Percentiles rank a stretch among this genome's conserved stretches.
Conservation (phyloP, 2,888 invertebrate species). For the Platycheirus albimanus region DNA sequence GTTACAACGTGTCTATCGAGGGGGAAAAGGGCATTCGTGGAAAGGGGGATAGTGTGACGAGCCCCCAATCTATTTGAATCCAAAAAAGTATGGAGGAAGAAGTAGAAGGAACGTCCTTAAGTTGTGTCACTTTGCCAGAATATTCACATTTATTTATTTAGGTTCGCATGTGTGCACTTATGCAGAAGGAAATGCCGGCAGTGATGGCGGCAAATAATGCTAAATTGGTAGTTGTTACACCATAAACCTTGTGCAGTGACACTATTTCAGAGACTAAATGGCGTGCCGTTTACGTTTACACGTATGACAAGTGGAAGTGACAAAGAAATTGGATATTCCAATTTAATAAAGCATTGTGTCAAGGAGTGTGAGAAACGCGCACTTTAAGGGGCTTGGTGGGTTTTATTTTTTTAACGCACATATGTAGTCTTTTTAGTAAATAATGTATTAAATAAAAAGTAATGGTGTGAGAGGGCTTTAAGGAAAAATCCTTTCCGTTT, state of each 20-base stretch:
- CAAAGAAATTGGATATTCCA: slow-evolving; percentile 71
- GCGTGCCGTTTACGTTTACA: slow-evolving; percentile 67
- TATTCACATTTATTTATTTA: slow-evolving; percentile 70
- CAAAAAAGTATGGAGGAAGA: too few species aligned
- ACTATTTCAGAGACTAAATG: slow-evolving; percentile 61
- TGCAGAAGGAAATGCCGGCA: slow-evolving; percentile 38
- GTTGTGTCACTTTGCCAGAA: slow-evolving; percentile 68
- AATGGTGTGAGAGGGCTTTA: too few species aligned
- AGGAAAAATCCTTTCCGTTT: too few species aligned
- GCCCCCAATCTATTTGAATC: slow-evolving; percentile 25
- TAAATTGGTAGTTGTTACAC: slow-evolving; percentile 26
- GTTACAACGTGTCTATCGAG: slow-evolving; percentile 61
- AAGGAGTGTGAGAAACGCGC: not conserved
- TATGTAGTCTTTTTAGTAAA: too few species aligned
- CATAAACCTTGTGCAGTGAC: slow-evolving; percentile 51
- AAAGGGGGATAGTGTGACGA: not conserved
- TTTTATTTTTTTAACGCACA: too few species aligned
- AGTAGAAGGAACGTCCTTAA: slow-evolving; percentile 52
- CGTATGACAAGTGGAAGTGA: slow-evolving; percentile 68
- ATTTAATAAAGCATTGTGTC: slow-evolving; percentile 62
- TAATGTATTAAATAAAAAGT: too few species aligned
- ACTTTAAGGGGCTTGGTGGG: not conserved
- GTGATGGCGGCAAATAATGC: slow-evolving; percentile 11
- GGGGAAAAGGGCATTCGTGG: not conserved
- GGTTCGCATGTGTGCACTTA: slow-evolving; percentile 52